A percentile compares a stretch with the other conserved stretches of the same genome.
These are phyloP conservation scores for Hypsibius dujardini DNA, from an alignment of 1,140 invertebrate genomes.

Conservation along the genomic window DNA sequence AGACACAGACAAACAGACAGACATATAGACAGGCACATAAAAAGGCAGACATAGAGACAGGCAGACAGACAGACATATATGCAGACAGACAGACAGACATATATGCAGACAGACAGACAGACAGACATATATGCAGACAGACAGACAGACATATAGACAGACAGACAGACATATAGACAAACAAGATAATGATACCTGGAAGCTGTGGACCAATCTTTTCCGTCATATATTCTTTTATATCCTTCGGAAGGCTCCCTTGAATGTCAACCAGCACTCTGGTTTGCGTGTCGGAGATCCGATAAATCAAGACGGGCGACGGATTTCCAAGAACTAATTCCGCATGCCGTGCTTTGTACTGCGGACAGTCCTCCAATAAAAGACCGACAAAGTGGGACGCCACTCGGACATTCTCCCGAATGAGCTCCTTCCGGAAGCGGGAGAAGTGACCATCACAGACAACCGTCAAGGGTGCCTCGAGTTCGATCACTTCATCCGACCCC, in stretches of 20 bases:
- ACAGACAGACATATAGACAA: too few species aligned
- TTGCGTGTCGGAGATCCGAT: slow-evolving; percentile 26
- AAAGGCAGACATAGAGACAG: too few species aligned
- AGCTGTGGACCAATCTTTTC: slow-evolving; percentile 26
- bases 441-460: slow-evolving; percentile 30
- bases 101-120: too few species aligned
- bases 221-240: slow-evolving; percentile 26
- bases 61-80: too few species aligned
- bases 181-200: slow-evolving; percentile 24
- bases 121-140: too few species aligned
- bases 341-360: slow-evolving; percentile 26
- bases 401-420: slow-evolving; percentile 26
- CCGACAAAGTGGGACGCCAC: slow-evolving; percentile 29
- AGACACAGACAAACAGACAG: too few species aligned
- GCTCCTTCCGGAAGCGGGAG: slow-evolving; percentile 29
- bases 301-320: slow-evolving; percentile 27
- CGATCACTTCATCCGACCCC: slow-evolving; percentile 23
- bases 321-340: slow-evolving; percentile 28
- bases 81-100: too few species aligned
- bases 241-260: slow-evolving; percentile 25
- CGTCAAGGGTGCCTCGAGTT: slow-evolving; percentile 27
- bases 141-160: too few species aligned
- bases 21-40: too few species aligned
- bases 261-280: slow-evolving; percentile 29
- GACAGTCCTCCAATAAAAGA: slow-evolving; percentile 27